phyloP scores from a whole-genome alignment of 2,888 invertebrate species.

The Harpalus rufipes region DNA sequence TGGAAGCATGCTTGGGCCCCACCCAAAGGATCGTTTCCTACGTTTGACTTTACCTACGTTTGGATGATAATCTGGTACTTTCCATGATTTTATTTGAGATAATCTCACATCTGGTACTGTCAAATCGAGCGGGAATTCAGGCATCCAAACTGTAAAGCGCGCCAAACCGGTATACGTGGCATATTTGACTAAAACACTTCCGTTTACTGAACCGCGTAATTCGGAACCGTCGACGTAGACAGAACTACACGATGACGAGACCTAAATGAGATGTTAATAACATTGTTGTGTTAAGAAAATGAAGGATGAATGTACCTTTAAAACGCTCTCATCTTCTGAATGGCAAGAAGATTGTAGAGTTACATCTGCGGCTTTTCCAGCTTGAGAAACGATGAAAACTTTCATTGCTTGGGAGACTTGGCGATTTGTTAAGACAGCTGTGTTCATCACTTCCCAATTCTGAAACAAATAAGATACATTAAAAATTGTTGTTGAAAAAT shows the following conservation, averaged over 20 bases:
- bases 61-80: slow-evolving; percentile 88
- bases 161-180: slow-evolving; percentile 94
- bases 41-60: slow-evolving; percentile 75
- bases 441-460: slow-evolving; percentile 97
- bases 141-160: slow-evolving; percentile 97
- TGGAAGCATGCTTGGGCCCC: slow-evolving; percentile 77
- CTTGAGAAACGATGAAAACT: slow-evolving; percentile 96
- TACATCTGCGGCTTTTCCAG: slow-evolving; percentile 96
- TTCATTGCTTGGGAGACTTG: slow-evolving; percentile 97
- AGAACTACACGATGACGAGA: slow-evolving; percentile 96
- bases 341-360: slow-evolving; percentile 96
- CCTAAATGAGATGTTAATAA: slow-evolving; percentile 79
- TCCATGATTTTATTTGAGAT: slow-evolving; percentile 97
- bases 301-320: slow-evolving; percentile 85
- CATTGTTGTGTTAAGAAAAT: not conserved
- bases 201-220: slow-evolving; percentile 91
- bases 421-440: slow-evolving; percentile 95
- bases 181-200: slow-evolving; percentile 86
- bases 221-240: slow-evolving; percentile 98
- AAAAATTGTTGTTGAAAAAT: too few relatives aligned
- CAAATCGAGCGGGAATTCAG: slow-evolving; percentile 94
- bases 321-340: slow-evolving; percentile 96
- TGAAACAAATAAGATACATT: slow-evolving; percentile 76
- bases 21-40: slow-evolving; percentile 82
- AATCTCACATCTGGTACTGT: slow-evolving; percentile 92